Evolutionary conservation across 2,888 invertebrate genomes (phyloP).

Genomic region (Acanthoscelides obtectus): DNA sequence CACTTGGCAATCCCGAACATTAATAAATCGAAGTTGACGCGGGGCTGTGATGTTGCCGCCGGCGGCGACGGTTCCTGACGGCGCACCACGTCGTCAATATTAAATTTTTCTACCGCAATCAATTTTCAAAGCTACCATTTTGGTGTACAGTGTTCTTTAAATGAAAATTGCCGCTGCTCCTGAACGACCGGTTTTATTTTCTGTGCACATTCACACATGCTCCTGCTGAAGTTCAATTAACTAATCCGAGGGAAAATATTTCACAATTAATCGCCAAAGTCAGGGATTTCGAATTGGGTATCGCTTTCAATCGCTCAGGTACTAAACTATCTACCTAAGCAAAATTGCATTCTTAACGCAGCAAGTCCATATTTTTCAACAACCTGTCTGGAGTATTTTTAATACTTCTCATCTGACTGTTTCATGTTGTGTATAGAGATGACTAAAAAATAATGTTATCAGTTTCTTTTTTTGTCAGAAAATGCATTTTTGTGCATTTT

Average conservation of each 20-base stretch:
- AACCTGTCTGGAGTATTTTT: too few species aligned
- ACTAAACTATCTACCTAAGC: too few species aligned
- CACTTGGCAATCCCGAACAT: not conserved
- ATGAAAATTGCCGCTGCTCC: conserved; percentile 8
- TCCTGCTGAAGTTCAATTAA: conserved; percentile 2
- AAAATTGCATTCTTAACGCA: too few species aligned
- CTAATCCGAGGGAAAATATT: not conserved
- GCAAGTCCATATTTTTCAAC: too few species aligned
- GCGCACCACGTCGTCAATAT: conserved; percentile 1
- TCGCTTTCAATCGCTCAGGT: not conserved
- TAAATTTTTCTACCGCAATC: conserved; percentile 5
- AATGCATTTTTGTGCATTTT: too few species aligned
- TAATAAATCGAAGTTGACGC: not conserved
- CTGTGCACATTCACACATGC: conserved; percentile 1
- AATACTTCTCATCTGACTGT: too few species aligned
- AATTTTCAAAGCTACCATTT: conserved; percentile 7
- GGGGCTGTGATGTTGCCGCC: not conserved
- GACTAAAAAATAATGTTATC: too few species aligned
- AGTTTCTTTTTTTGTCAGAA: too few species aligned
- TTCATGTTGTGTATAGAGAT: too few species aligned
- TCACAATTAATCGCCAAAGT: not conserved
- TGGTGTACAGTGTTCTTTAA: conserved; percentile 7
- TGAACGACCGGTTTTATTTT: conserved; percentile 3
- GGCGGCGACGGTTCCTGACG: not conserved
- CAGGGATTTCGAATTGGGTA: not conserved